Conservation (phyloP, 2,888 invertebrate genomes). For the Stramonita haemastoma region DNA sequence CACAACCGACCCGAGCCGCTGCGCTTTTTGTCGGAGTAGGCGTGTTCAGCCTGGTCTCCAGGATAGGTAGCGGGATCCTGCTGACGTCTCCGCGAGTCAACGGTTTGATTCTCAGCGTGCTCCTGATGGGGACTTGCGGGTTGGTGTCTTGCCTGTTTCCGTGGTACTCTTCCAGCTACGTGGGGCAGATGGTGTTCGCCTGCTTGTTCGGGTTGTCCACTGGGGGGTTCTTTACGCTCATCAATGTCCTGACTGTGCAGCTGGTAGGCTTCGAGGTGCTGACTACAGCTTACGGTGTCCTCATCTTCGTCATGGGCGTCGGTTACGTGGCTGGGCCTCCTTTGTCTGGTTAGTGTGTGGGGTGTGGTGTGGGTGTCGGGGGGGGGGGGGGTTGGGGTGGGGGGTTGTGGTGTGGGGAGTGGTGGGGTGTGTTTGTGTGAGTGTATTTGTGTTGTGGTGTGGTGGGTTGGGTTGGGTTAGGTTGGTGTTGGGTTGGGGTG, state of each 20-base stretch:
- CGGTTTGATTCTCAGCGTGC: conserved; percentile 12
- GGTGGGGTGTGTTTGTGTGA: too few relatives aligned
- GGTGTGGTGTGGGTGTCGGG: too few relatives aligned
- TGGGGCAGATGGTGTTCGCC: conserved; percentile 27
- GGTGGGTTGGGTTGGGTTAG: too few relatives aligned
- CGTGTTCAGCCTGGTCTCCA: conserved; percentile 31
- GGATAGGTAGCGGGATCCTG: not conserved
- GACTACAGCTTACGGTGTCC: conserved; percentile 4
- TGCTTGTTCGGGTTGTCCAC: conserved; percentile 27
- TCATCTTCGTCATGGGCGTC: conserved; percentile 18
- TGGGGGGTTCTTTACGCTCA: conserved; percentile 25
- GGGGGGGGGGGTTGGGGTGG: not conserved
- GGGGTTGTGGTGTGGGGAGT: too few relatives aligned
- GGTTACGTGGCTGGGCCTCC: conserved; percentile 30
- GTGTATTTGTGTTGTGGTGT: too few relatives aligned
- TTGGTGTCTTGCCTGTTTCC: conserved; percentile 18
- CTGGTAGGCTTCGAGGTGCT: conserved; percentile 9
- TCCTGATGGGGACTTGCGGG: conserved; percentile 27
- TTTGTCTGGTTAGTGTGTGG: not conserved
- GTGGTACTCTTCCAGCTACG: conserved; percentile 16
- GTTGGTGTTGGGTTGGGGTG: too few relatives aligned
- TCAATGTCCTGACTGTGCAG: conserved; percentile 31
- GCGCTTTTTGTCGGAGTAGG: conserved; percentile 26
- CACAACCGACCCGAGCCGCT: not conserved
- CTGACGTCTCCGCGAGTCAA: not conserved